Base-by-base conservation (phyloP, 2,888 invertebrate genomes). In the Diadegma fenestrale region DNA sequence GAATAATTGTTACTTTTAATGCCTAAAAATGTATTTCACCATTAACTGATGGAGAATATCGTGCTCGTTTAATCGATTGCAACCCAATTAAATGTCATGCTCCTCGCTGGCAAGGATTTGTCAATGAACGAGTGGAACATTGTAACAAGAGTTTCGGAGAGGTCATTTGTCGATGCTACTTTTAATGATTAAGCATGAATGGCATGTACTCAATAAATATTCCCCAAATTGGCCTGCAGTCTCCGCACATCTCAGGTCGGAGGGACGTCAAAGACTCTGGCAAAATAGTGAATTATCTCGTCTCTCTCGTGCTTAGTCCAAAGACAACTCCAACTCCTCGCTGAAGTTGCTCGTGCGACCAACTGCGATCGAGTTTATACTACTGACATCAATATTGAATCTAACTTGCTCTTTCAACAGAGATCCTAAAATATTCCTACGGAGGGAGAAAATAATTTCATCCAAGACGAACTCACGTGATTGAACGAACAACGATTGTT, bases 321-420 rank as follows among this genome's bases (percentile, higher is more conserved):
- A 58, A 58, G 58, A 58, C 58, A 58, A 58, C 58, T 58, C 12
- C 5, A 58, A 26, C 58, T 58, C 26, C 5, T 26, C 61, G 37
- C 17, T 10, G 19, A 69, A 80, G 63, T 63, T 69, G 75, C 54
- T 66, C 45, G 51, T 75, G 33, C 66, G 71, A 84, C 80, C 45
- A 69, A 75, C 64, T 54, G 69, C 64, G 80, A 84, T 84, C 75
- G 48, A 69, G 54, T 80, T 76, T n/a, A n/a, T n/a, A 63, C 80
- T 33, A 43, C 63, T n/a, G 73, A 45, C 73, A 22, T 45, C 80
- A 71, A 84, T 69, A 69, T 64, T 30, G 17, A 51, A 73, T n/a
- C 14, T 26, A 5, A 26, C 5, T 58, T 12, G 58, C 26, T 12
- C 7, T 14, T 54, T 58, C 58, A 58, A 22, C 58, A 14, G 58